Conservation (phyloP, 2,888 invertebrate species). For the Leptinotarsa rubiginosa region DNA sequence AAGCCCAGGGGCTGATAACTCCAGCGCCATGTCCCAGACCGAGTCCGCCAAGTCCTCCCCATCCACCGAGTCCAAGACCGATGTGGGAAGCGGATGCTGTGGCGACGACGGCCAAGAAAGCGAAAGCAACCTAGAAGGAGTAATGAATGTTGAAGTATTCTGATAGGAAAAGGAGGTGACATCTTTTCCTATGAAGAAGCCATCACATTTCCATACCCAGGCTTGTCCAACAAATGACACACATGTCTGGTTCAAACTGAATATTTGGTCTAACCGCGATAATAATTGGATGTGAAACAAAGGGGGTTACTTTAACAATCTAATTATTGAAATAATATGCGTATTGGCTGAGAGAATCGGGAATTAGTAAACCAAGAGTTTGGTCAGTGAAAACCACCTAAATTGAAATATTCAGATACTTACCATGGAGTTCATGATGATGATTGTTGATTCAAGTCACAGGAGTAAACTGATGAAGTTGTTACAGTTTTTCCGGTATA, state of each 20-base stretch:
- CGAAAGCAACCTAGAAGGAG: constrained; percentile 25
- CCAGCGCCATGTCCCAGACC: constrained; percentile 24
- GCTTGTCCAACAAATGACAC: too few relatives aligned
- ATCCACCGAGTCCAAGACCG: constrained; percentile 29
- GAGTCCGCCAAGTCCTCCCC: constrained; percentile 26
- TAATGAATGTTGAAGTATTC: too few relatives aligned
- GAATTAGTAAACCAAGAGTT: too few relatives aligned
- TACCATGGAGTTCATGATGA: constrained; percentile 41
- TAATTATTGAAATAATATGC: background rate
- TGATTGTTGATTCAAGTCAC: constrained; percentile 23
- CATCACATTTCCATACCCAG: too few relatives aligned
- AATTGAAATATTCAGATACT: background rate
- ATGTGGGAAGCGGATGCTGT: constrained; percentile 31
- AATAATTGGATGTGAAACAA: background rate
- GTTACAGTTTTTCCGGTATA: constrained; percentile 9
- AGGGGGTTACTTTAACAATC: background rate
- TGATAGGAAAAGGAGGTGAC: too few relatives aligned
- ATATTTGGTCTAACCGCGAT: too few relatives aligned
- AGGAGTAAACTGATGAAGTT: constrained; percentile 35
- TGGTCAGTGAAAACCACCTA: too few relatives aligned
- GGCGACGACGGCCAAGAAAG: constrained; percentile 29
- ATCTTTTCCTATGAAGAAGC: too few relatives aligned
- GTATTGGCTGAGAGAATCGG: background rate
- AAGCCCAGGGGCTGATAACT: constrained; percentile 30
- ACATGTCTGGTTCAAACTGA: too few relatives aligned